Conservation (phyloP, 2,888 invertebrate species). For the Acronicta psi region DNA sequence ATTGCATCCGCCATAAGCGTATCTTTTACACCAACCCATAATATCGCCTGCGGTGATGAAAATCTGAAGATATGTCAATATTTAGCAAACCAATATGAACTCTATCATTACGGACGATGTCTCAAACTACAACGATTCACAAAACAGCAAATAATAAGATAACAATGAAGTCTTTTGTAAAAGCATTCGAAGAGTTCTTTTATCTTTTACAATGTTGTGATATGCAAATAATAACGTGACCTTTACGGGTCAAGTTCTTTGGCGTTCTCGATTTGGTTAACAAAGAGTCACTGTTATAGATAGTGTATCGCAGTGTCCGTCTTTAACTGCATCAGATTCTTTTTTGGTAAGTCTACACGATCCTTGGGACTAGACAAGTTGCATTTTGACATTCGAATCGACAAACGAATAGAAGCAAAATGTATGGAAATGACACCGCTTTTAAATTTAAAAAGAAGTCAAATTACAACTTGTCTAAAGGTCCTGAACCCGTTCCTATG, state of each 20-base stretch:
- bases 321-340: neutral
- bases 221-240: conserved; percentile 49
- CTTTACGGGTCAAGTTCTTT: conserved; percentile 37
- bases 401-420: too few species aligned
- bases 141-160: conserved; percentile 24
- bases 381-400: too few species aligned
- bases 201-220: conserved; percentile 45
- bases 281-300: conserved; percentile 2
- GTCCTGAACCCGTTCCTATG: too few species aligned
- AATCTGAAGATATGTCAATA: conserved; percentile 25
- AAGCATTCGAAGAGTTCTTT: conserved; percentile 28
- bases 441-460: too few species aligned
- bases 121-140: conserved; percentile 12
- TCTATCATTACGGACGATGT: conserved; percentile 3
- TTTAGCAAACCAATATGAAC: conserved; percentile 14
- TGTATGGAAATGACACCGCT: too few species aligned
- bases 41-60: conserved; percentile 42
- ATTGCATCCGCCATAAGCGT: conserved; percentile 1
- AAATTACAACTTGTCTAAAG: too few species aligned
- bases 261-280: conserved; percentile 4
- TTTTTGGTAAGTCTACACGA: neutral
- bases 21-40: conserved; percentile 5
- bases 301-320: neutral
- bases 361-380: too few species aligned
- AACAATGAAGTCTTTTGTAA: conserved; percentile 38